These are phyloP conservation scores for Potorous gilbertii DNA, from an alignment of 2,797 vertebrate genomes.

Conservation along the genomic window DNA sequence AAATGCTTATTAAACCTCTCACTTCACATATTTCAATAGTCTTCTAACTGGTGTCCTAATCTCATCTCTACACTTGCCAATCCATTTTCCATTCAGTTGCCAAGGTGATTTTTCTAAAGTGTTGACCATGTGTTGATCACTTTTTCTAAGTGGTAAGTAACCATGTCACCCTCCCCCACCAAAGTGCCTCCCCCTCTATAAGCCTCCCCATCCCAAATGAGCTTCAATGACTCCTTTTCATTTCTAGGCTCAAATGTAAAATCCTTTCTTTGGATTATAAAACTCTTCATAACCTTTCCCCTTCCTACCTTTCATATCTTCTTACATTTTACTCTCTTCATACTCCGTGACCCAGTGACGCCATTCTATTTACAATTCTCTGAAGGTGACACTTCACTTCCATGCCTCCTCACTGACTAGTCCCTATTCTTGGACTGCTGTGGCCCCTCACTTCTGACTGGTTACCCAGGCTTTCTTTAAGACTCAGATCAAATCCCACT, in stretches of 20 bases:
- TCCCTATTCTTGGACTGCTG: neutral
- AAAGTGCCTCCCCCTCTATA: neutral
- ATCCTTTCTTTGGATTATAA: neutral
- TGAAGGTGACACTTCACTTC: neutral
- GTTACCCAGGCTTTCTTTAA: neutral
- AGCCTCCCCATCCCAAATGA: neutral
- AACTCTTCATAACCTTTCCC: neutral
- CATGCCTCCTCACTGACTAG: neutral
- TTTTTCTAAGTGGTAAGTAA: neutral
- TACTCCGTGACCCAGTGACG: neutral
- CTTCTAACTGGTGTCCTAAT: neutral
- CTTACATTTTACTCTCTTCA: neutral
- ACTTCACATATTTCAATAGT: neutral
- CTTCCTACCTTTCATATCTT: neutral
- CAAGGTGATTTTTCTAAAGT: neutral
- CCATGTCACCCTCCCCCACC: neutral
- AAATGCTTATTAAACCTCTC: neutral
- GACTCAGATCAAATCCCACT: neutral
- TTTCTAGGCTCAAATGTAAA: neutral
- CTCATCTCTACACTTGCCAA: neutral
- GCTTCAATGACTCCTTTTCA: neutral
- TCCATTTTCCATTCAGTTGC: neutral
- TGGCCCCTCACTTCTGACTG: neutral
- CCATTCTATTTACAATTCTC: neutral
- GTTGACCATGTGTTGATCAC: neutral